phyloP scores from a whole-genome alignment of 2,113 vertebrate species.

The Tapirus terrestris region DNA sequence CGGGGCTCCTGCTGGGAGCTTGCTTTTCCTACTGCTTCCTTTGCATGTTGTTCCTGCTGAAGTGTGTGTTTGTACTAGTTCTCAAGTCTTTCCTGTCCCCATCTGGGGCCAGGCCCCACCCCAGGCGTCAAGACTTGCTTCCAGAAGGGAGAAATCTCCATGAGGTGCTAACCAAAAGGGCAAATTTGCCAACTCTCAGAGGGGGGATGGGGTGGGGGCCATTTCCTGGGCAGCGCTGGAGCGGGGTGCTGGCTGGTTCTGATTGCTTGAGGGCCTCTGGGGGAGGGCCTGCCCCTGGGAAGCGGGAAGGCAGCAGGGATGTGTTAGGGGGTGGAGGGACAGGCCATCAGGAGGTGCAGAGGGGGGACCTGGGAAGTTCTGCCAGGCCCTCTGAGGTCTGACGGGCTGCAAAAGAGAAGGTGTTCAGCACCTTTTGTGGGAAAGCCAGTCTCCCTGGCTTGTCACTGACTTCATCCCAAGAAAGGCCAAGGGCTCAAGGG shows the following conservation, averaged over 20 bases:
- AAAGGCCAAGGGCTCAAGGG: neutral
- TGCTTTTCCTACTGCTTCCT: neutral
- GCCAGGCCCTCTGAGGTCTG: neutral
- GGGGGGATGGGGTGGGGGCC: too few relatives aligned
- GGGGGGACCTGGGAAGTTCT: neutral
- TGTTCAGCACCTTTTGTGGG: neutral
- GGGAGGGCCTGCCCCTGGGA: too few relatives aligned
- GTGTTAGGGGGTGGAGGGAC: neutral
- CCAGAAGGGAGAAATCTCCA: neutral
- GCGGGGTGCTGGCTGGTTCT: too few relatives aligned
- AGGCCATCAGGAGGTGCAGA: neutral
- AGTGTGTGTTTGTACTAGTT: rapidly evolving
- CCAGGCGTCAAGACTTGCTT: neutral
- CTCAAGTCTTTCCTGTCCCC: neutral
- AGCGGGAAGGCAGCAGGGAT: neutral
- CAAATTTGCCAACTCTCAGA: neutral
- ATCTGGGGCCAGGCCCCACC: neutral
- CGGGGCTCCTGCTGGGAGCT: neutral
- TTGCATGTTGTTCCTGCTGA: neutral
- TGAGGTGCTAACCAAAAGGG: neutral
- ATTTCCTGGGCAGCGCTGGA: neutral
- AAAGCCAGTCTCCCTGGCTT: neutral
- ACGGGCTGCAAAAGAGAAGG: neutral
- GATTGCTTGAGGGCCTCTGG: neutral
- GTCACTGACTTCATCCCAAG: neutral